These are phyloP conservation scores for Acanthurus leucopareius DNA, from an alignment of 2,797 vertebrate genomes.

Conservation along the genomic window DNA sequence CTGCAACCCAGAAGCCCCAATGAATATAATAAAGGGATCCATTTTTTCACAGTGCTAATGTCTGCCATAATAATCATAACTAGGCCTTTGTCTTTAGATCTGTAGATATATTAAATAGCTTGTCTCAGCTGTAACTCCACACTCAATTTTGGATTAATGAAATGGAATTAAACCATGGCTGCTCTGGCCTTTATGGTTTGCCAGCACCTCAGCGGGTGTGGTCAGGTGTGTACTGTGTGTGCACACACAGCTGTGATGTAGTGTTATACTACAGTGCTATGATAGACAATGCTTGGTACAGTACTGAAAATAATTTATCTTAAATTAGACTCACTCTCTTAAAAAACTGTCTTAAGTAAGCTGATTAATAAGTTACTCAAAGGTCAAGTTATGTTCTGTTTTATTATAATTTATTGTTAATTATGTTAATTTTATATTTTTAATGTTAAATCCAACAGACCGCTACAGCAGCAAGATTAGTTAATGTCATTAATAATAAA, in stretches of 20 bases:
- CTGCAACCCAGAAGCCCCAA: constrained; percentile 24
- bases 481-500: no score
- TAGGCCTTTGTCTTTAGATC: constrained; percentile 23
- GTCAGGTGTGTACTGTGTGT: no score
- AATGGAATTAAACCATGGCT: not conserved
- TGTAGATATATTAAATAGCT: constrained; percentile 2
- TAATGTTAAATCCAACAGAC: no score
- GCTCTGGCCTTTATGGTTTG: not conserved
- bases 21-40: constrained; percentile 42
- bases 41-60: constrained; percentile 26
- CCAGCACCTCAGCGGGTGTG: not conserved
- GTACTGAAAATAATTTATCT: no score
- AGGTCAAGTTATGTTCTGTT: no score
- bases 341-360: no score
- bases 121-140: not conserved
- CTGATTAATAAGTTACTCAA: no score
- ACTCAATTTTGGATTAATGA: not conserved
- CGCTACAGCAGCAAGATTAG: no score
- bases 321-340: no score
- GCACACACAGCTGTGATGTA: not conserved
- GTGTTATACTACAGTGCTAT: not conserved
- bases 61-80: constrained; percentile 13
- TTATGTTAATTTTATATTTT: no score
- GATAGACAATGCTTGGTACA: not conserved
- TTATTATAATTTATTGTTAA: no score